Conservation (phyloP, 2,113 vertebrate species). For the Aptenodytes forsteri region DNA sequence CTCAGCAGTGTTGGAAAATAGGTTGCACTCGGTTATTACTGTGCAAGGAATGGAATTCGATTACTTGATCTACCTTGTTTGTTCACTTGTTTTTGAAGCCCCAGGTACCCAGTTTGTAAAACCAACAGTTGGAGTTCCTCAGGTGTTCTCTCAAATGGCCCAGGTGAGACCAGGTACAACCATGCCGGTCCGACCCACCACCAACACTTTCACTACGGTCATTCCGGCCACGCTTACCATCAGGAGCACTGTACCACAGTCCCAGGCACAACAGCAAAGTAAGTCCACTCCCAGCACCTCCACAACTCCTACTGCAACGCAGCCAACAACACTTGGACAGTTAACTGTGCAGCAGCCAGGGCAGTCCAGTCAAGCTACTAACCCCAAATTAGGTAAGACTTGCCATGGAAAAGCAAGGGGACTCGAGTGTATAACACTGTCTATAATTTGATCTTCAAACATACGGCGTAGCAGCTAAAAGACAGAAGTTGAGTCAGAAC, state of each 20-base stretch:
- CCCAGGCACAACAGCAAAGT: conserved; percentile 73
- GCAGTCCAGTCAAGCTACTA: conserved; percentile 72
- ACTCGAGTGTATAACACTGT: background rate
- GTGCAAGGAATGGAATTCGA: background rate
- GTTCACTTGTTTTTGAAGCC: conserved; percentile 50
- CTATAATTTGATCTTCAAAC: background rate
- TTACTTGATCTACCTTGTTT: background rate
- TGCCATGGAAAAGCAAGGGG: background rate
- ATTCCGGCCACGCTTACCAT: conserved; percentile 89
- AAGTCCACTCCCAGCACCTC: conserved; percentile 75
- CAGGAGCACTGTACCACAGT: conserved; percentile 78
- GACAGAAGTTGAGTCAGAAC: background rate
- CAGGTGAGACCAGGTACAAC: conserved; percentile 76
- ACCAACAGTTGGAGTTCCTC: conserved; percentile 82
- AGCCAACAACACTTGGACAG: conserved; percentile 70
- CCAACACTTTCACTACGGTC: conserved; percentile 84
- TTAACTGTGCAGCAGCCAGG: conserved; percentile 71
- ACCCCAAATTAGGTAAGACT: conserved; percentile 79
- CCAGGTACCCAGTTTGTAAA: conserved; percentile 87
- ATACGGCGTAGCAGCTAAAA: background rate
- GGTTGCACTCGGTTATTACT: background rate
- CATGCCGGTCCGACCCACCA: conserved; percentile 71
- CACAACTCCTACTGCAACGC: conserved; percentile 71
- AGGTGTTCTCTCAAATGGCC: conserved; percentile 82
- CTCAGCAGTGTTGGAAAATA: background rate